Base-by-base conservation (phyloP, 2,113 vertebrate genomes). In the Typhlomys cinereus region DNA sequence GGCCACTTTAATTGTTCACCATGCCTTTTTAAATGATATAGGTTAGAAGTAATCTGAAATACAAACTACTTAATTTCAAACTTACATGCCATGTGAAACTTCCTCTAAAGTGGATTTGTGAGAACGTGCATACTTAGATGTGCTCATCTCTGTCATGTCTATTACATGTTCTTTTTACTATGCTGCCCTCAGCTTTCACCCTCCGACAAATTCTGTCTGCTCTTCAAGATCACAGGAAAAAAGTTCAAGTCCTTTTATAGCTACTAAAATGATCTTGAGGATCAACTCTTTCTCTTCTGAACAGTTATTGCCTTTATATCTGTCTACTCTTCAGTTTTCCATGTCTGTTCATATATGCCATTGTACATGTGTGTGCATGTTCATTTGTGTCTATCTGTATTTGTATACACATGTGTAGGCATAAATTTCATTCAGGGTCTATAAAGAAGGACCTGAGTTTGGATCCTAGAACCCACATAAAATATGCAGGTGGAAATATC, bases 11-110 rank as follows among this genome's bases (percentile, higher is more conserved):
- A 52, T 27, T 29, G 25, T 6, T 52, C 39, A 31, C 34, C 13
- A 36, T 21, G 61, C 7, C 15, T 34, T 31, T n/a, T n/a, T n/a
- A n/a, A n/a, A n/a, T 11, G 4, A 11, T 70, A 48, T 79, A 78
- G 25, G 11, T 34, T 62, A 48, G 69, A 71, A 31, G 52, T 81
- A 70, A 23, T 41, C 31, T 62, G 13, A 81, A 76, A 76, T 64
- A 73, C 23, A 23, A 91, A 76, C 75, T 80, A 59, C 17, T 69
- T 64, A 74, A 23, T 80, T 74, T 67, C 36, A 74, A 54, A n/a
- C 66, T 80, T 25, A 80, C 13, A 34, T 29, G 39, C 5, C 23
- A 46, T 11, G 11, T 4, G 70, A 71, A 13, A 7, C 14, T 50
- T 59, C 25, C 44, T 36, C 9, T n/a, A 71, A 25, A 73, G 1